These are phyloP conservation scores for Vulpes ferrilata DNA, from an alignment of 2,113 vertebrate species.

Conservation along the genomic window DNA sequence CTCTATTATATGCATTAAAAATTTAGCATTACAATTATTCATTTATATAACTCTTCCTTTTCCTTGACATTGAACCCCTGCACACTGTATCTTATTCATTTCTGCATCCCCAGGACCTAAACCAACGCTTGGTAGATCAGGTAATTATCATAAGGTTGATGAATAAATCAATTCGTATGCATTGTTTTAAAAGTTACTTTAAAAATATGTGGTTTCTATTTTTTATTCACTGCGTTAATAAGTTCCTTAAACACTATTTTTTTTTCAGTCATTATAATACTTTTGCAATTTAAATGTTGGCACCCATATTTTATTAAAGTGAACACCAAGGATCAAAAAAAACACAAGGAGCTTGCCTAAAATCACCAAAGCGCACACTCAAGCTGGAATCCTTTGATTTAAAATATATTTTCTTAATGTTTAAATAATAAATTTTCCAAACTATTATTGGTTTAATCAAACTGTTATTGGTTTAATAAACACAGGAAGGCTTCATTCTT, in stretches of 20 bases:
- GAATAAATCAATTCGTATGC: neutral
- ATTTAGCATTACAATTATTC: neutral
- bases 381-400: neutral
- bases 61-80: neutral
- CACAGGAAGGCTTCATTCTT: neutral
- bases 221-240: neutral
- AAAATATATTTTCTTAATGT: slow-evolving; percentile 12
- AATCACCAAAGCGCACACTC: neutral
- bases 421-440: neutral
- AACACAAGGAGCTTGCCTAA: neutral
- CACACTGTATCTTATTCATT: neutral
- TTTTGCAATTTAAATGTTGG: neutral
- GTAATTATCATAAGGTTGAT: neutral
- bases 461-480: neutral
- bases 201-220: neutral
- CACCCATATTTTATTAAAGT: neutral
- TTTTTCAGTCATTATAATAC: neutral
- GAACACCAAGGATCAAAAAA: neutral
- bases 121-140: neutral
- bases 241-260: neutral
- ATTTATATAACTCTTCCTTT: neutral
- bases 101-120: neutral
- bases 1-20: neutral
- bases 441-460: neutral
- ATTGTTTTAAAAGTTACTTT: neutral